Base-by-base conservation (phyloP, 2,113 vertebrate genomes). In the Syngnathus typhle region DNA sequence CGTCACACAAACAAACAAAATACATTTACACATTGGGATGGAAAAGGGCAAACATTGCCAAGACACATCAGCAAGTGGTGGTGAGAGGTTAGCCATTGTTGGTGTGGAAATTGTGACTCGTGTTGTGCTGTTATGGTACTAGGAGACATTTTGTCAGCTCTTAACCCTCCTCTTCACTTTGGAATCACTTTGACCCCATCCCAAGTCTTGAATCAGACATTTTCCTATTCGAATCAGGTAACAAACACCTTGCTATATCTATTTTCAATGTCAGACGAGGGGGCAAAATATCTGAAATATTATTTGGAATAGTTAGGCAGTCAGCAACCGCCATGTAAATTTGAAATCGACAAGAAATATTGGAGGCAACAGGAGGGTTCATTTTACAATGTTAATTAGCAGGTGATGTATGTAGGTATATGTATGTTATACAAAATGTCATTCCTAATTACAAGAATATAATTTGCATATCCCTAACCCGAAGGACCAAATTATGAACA, bases 61-160 rank as follows among this genome's bases (percentile, higher is more conserved):
- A 93, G 82, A 92, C 82, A 83, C 81, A 83, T 81, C 91, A 93
- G 93, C 90, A 76, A 32, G 23, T 58, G 55, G 73, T 85, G 76
- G 77, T 86, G 85, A 77, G 15, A 75, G 69, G 89, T 91, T 89
- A 91, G 88, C 72, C 70, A 58, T 85, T 78, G 88, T 90, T 74
- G 69, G 51, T 55, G 69, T 74, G 49, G 1, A n/a, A 44, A 58
- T 13, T 43, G 38, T 39, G 39, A 61, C n/a, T 6, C n/a, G 38
- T 21, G 10, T 21, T 23, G 19, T 44, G 12, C 39, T 51, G 27
- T 46, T 19, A 38, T 32, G 46, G 23, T 62, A 72, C 66, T 18
- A 70, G 11, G 21, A 64, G 59, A 7, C 23, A 56, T 27, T 27
- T 6, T 36, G 7, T 54, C n/a, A 54, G 7, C 7, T 11, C 21